phyloP scores from a whole-genome alignment of 2,113 vertebrate species.

The Bungarus multicinctus region DNA sequence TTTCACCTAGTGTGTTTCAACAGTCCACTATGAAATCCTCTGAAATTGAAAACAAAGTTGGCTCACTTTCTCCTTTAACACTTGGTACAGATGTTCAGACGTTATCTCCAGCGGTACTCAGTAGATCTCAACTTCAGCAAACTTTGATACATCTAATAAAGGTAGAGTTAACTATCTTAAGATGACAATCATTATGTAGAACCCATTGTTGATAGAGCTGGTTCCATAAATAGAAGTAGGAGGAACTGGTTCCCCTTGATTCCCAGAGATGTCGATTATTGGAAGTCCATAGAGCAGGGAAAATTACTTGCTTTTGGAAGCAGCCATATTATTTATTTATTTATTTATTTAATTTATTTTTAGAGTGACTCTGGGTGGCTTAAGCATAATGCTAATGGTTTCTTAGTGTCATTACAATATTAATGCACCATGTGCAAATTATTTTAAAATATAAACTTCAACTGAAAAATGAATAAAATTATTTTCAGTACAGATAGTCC shows the following conservation, averaged over 20 bases:
- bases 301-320: background rate
- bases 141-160: slow-evolving; percentile 92
- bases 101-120: slow-evolving; percentile 74
- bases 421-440: background rate
- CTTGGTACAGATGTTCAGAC: slow-evolving; percentile 69
- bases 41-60: slow-evolving; percentile 70
- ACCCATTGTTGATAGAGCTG: background rate
- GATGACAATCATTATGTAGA: background rate
- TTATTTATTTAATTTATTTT: background rate
- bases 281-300: background rate
- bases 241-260: background rate
- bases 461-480: background rate
- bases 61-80: slow-evolving; percentile 69
- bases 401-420: background rate
- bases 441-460: background rate
- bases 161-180: slow-evolving; percentile 69
- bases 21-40: slow-evolving; percentile 75
- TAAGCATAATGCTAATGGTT: background rate
- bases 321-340: background rate
- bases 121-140: slow-evolving; percentile 88
- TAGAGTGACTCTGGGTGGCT: background rate
- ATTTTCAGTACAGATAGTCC: background rate
- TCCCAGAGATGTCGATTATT: background rate
- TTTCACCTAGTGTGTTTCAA: slow-evolving; percentile 93
- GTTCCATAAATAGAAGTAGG: background rate